These are phyloP conservation scores for Desoria tigrina DNA, from an alignment of 2,888 invertebrate species.

Conservation along the genomic window DNA sequence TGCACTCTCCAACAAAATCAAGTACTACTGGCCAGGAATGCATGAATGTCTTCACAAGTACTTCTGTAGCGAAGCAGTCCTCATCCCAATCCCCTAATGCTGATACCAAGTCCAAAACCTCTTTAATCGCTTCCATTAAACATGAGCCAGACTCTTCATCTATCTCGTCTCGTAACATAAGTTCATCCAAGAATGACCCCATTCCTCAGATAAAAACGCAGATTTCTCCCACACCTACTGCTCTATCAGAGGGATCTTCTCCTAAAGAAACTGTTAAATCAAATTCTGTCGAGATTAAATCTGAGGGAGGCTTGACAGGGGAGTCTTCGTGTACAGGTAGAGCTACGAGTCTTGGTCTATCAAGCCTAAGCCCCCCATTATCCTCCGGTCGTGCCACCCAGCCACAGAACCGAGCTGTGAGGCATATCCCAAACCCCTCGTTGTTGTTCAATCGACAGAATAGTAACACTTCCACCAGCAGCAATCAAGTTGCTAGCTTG, in stretches of 20 bases:
- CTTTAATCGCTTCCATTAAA: conserved; percentile 10
- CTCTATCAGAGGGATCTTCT: neutral
- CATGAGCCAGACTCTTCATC: neutral
- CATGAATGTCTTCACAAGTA: conserved; percentile 17
- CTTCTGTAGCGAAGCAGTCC: neutral
- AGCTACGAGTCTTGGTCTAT: conserved; percentile 2
- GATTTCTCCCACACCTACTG: neutral
- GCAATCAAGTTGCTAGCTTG: conserved; percentile 2
- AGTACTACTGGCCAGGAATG: conserved; percentile 17
- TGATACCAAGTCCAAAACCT: neutral
- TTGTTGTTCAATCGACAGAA: conserved; percentile 63
- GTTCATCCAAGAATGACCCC: conserved; percentile 10
- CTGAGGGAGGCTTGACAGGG: conserved; percentile 11
- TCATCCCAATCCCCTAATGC: neutral
- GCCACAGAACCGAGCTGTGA: conserved; percentile 63
- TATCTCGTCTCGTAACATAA: neutral
- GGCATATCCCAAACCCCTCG: conserved; percentile 68
- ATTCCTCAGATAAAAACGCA: neutral
- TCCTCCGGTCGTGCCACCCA: conserved; percentile 41
- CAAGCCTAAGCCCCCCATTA: conserved; percentile 1
- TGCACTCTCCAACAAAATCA: conserved; percentile 1
- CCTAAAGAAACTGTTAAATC: conserved; percentile 2
- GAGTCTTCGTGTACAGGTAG: neutral
- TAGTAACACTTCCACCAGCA: conserved; percentile 13
- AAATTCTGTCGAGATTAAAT: conserved; percentile 17